Evolutionary conservation across 2,113 vertebrate genomes (phyloP).

Genomic region (Mobula hypostoma): DNA sequence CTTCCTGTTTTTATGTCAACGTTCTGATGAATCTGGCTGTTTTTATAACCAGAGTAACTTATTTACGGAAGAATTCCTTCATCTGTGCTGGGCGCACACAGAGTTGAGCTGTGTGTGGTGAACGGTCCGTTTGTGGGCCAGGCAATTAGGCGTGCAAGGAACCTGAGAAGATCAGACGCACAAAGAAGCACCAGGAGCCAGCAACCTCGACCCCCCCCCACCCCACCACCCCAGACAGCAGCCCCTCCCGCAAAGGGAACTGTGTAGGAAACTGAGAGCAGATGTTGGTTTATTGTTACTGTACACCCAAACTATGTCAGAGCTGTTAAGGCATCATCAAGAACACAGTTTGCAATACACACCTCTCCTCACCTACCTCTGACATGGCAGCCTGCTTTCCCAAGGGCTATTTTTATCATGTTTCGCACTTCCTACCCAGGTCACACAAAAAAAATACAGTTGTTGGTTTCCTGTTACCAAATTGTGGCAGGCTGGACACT

Average conservation of each 20-base stretch:
- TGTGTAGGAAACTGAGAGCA: not conserved
- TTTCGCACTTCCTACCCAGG: not conserved
- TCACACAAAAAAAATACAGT: not conserved
- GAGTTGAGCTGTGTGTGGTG: not conserved
- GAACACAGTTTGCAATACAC: not conserved
- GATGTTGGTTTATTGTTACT: not conserved
- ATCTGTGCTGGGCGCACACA: too few species aligned
- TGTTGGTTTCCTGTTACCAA: not conserved
- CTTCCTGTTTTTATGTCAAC: not conserved
- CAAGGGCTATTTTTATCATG: not conserved
- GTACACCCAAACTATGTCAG: not conserved
- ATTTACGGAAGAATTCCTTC: not conserved
- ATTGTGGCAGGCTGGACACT: not conserved
- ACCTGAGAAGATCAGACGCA: not conserved
- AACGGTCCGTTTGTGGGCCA: not conserved
- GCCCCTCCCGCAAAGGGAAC: not conserved
- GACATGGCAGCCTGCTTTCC: not conserved
- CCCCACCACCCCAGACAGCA: not conserved
- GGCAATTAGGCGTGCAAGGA: not conserved
- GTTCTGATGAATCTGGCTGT: not conserved
- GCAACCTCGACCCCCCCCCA: too few species aligned
- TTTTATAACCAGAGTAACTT: not conserved
- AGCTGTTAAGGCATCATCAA: not conserved
- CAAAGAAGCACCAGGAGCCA: not conserved
- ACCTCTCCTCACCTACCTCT: not conserved